phyloP scores from a whole-genome alignment of 2,113 vertebrate genomes.

The Procapra przewalskii region DNA sequence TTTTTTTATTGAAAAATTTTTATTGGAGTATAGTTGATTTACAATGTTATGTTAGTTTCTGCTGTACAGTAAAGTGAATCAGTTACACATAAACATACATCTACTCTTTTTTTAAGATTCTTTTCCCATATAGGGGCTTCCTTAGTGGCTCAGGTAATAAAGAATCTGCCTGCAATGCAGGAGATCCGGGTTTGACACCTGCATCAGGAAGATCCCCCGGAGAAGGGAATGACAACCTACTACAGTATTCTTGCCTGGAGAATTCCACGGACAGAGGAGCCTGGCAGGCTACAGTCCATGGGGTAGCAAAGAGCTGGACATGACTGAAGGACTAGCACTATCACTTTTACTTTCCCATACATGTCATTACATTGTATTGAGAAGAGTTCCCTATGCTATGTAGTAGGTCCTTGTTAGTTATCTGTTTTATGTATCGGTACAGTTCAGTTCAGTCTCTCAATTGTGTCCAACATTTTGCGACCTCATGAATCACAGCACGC shows the following conservation, averaged over 20 bases:
- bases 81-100: neutral
- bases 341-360: neutral
- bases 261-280: neutral
- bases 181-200: neutral
- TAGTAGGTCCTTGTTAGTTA: neutral
- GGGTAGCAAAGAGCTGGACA: neutral
- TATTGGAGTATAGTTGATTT: neutral
- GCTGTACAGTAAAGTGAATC: neutral
- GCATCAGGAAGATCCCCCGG: neutral
- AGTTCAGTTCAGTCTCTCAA: no score
- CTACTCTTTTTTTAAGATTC: neutral
- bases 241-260: neutral
- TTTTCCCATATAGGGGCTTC: neutral
- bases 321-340: accelerated
- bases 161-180: neutral
- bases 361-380: neutral
- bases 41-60: neutral
- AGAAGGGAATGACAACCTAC: neutral
- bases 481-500: no score
- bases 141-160: neutral
- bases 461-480: no score
- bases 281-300: neutral
- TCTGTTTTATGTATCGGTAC: neutral
- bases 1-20: neutral
- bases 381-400: neutral